phyloP scores from a whole-genome alignment of 2,797 vertebrate genomes.

The Semaprochilodus insignis region DNA sequence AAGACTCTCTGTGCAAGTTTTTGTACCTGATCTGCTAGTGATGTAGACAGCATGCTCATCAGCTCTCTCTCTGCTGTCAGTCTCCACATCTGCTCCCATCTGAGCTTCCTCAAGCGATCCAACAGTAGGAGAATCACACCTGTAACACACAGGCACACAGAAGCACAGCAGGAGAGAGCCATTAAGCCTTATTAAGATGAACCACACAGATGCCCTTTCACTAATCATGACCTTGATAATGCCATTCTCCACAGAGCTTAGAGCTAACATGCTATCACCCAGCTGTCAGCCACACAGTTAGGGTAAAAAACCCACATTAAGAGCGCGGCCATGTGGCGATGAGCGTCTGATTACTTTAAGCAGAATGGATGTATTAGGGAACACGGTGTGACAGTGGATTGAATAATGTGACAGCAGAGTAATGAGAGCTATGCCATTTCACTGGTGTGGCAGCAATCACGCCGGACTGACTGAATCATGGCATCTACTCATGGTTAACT shows the following conservation, averaged over 20 bases:
- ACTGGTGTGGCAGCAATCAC: slow-evolving; percentile 27
- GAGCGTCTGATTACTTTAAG: slow-evolving; percentile 51
- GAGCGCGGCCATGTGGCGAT: slow-evolving; percentile 34
- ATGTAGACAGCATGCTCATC: slow-evolving; percentile 98
- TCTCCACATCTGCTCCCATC: slow-evolving; percentile 99
- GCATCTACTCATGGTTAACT: slow-evolving; percentile 37
- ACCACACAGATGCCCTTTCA: slow-evolving; percentile 22
- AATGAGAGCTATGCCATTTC: slow-evolving; percentile 45
- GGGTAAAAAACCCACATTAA: slow-evolving; percentile 45
- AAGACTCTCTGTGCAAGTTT: neutral
- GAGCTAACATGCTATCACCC: slow-evolving; percentile 27
- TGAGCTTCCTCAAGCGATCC: slow-evolving; percentile 94
- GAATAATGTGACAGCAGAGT: slow-evolving; percentile 49
- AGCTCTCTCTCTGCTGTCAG: slow-evolving; percentile 95
- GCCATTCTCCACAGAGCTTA: slow-evolving; percentile 29
- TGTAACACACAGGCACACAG: slow-evolving; percentile 62
- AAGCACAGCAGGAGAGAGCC: slow-evolving; percentile 6
- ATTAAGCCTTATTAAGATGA: slow-evolving; percentile 8
- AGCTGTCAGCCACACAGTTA: slow-evolving; percentile 31
- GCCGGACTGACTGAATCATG: slow-evolving; percentile 25
- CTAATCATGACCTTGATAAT: slow-evolving; percentile 46
- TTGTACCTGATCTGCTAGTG: slow-evolving; percentile 93
- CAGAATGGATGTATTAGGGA: slow-evolving; percentile 47
- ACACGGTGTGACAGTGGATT: slow-evolving; percentile 39
- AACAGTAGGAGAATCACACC: slow-evolving; percentile 96